These are phyloP conservation scores for Melanchra persicariae DNA, from an alignment of 2,888 invertebrate species.

Conservation along the genomic window DNA sequence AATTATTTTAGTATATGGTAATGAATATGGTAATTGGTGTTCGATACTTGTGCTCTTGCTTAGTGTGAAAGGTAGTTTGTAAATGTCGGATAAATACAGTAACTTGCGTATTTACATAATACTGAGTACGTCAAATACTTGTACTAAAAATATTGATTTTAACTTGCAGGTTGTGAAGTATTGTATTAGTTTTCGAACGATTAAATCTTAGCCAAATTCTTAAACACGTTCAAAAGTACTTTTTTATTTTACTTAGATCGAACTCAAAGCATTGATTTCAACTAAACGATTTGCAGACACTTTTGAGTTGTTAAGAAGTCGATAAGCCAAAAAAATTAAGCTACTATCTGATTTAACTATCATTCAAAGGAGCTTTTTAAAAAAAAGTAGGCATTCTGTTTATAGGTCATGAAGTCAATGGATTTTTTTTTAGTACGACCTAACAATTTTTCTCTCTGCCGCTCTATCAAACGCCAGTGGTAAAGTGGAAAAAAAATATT, in stretches of 20 bases:
- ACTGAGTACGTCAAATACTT: slow-evolving; percentile 50
- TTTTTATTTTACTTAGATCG: not conserved
- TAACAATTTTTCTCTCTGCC: slow-evolving; percentile 11
- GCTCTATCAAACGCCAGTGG: slow-evolving; percentile 33
- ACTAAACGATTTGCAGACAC: too few relatives aligned
- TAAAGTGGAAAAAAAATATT: slow-evolving; percentile 54
- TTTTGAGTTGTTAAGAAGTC: too few relatives aligned
- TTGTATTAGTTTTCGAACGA: slow-evolving; percentile 7
- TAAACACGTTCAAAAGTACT: not conserved
- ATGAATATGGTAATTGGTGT: slow-evolving; percentile 67
- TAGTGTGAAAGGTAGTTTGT: slow-evolving; percentile 58
- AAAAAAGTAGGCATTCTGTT: not conserved
- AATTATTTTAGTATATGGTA: slow-evolving; percentile 80
- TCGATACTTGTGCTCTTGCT: slow-evolving; percentile 61
- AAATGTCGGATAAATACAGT: slow-evolving; percentile 55
- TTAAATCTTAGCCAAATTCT: not conserved
- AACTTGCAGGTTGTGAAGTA: slow-evolving; percentile 21
- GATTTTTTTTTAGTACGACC: slow-evolving; percentile 13
- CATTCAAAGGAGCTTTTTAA: not conserved
- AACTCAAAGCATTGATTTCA: not conserved
- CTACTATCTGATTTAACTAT: too few relatives aligned
- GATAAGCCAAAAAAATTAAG: too few relatives aligned
- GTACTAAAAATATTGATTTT: slow-evolving; percentile 51
- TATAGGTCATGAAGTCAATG: slow-evolving; percentile 37
- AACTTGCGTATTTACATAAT: slow-evolving; percentile 47